phyloP scores from a whole-genome alignment of 1,140 invertebrate species.

The Sycobia sp. region DNA sequence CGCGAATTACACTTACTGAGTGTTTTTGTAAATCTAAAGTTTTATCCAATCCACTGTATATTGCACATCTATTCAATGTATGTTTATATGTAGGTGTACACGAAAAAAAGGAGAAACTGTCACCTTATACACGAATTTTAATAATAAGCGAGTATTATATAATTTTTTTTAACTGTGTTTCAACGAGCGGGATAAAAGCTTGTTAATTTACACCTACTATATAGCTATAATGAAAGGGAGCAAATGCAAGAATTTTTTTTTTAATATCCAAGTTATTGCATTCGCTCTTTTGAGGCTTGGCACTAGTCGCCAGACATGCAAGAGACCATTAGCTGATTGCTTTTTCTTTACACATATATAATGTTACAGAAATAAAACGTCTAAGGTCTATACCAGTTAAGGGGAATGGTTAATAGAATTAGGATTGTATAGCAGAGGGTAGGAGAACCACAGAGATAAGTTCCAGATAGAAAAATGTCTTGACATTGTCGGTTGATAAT shows the following conservation, averaged over 20 bases:
- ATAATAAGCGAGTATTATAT: no score
- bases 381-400: constrained; percentile 5
- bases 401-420: constrained; percentile 3
- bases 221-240: not conserved
- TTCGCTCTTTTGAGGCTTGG: not conserved
- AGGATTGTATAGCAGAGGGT: not conserved
- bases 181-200: constrained; percentile 11
- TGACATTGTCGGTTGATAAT: no score
- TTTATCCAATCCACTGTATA: no score
- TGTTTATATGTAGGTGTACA: no score
- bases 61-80: no score
- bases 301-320: constrained; percentile 9
- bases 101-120: no score
- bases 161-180: no score
- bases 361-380: not conserved
- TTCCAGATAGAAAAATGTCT: constrained; percentile 20
- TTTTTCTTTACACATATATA: not conserved
- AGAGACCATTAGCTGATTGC: constrained; percentile 12
- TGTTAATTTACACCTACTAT: constrained; percentile 15
- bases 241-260: not conserved
- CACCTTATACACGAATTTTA: no score
- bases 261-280: not conserved
- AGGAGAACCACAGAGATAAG: not conserved
- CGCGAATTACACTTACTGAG: no score
- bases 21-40: no score